Percentiles rank a stretch among this genome's conserved stretches.
These are phyloP conservation scores for Drosophila bunnanda DNA, from an alignment of 2,888 invertebrate species.

Conservation along the genomic window DNA sequence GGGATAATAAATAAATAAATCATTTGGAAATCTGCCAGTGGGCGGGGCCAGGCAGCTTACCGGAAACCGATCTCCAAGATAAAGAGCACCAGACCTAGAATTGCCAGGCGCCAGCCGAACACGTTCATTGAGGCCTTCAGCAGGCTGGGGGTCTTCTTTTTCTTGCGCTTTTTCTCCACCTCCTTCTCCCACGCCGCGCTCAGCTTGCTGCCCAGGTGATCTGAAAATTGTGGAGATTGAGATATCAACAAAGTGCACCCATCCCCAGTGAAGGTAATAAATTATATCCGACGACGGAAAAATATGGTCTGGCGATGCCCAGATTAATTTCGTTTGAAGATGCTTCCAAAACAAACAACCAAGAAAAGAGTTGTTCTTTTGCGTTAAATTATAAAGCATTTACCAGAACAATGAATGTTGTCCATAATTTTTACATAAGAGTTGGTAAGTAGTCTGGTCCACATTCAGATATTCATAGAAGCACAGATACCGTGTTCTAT, in stretches of 20 bases:
- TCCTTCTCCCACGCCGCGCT: constrained; percentile 87
- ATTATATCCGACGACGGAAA: constrained; percentile 11
- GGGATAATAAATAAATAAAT: constrained; percentile 60
- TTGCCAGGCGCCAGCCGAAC: constrained; percentile 87
- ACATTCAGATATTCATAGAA: background rate
- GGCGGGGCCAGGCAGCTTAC: constrained; percentile 67
- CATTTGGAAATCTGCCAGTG: constrained; percentile 15
- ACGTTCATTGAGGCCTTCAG: constrained; percentile 85
- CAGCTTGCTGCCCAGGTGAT: constrained; percentile 86
- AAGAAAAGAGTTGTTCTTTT: background rate
- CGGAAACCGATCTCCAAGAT: constrained; percentile 87
- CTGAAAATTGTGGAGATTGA: constrained; percentile 60
- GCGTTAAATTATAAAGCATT: background rate
- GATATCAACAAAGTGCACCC: constrained; percentile 37
- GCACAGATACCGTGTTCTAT: background rate
- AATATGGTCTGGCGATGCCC: constrained; percentile 15
- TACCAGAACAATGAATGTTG: too few species aligned
- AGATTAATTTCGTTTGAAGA: constrained; percentile 6
- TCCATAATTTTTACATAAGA: background rate
- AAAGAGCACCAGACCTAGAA: constrained; percentile 87
- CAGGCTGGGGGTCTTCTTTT: constrained; percentile 85
- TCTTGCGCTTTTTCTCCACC: constrained; percentile 82
- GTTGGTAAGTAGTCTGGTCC: too few species aligned
- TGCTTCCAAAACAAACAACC: constrained; percentile 1
- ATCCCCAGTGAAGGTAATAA: constrained; percentile 11